Percentiles rank a stretch among this genome's conserved stretches.
Conservation (phyloP, 2,797 vertebrate genomes). For the Steatocranus sp. region DNA sequence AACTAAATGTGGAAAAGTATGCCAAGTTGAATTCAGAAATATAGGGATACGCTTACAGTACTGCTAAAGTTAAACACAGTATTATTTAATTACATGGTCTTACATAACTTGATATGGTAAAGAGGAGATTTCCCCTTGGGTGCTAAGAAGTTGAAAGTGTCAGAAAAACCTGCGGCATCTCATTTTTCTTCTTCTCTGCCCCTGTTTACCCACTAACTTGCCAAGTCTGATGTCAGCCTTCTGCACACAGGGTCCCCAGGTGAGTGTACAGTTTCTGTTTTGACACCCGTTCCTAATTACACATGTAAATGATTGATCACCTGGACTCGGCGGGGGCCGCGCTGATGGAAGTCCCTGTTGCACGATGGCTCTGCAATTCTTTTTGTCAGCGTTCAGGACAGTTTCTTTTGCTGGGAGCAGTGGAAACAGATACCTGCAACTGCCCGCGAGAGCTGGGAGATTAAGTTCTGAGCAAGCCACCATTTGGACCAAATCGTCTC, state of each 20-base stretch:
- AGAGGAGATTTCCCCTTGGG: constrained; percentile 44
- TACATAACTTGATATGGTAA: constrained; percentile 23
- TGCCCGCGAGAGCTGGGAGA: constrained; percentile 60
- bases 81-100: not conserved
- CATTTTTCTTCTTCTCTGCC: constrained; percentile 38
- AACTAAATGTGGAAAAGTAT: not conserved
- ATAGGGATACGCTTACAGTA: not conserved
- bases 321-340: constrained; percentile 52
- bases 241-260: constrained; percentile 53
- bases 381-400: constrained; percentile 47
- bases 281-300: constrained; percentile 81
- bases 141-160: constrained; percentile 45
- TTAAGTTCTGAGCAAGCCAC: constrained; percentile 75
- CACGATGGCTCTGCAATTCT: constrained; percentile 36
- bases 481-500: constrained; percentile 67
- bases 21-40: not conserved
- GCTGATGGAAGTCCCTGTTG: constrained; percentile 61
- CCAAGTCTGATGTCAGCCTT: constrained; percentile 74
- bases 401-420: constrained; percentile 35
- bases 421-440: constrained; percentile 68
- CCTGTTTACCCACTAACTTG: constrained; percentile 50
- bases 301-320: constrained; percentile 84
- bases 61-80: not conserved
- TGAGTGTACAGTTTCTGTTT: constrained; percentile 79
- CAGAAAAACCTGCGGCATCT: constrained; percentile 36